These are phyloP conservation scores for Oryzias dopingdopingensis DNA, from an alignment of 2,797 vertebrate species.

Conservation along the genomic window DNA sequence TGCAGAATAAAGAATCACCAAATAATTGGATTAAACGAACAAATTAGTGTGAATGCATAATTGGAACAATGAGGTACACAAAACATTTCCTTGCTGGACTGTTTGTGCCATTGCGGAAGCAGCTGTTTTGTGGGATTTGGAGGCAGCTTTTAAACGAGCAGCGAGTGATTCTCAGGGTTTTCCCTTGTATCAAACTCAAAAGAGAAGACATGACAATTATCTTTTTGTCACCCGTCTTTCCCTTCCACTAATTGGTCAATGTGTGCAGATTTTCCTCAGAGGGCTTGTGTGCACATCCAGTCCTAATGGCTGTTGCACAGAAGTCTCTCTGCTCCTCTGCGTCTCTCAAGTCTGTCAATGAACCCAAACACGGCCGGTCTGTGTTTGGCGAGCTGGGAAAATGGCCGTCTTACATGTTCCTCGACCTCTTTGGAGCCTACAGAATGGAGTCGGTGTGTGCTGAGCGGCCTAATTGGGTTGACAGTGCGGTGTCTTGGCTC, in stretches of 20 bases:
- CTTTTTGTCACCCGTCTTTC: conserved; percentile 3
- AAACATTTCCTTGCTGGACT: conserved; percentile 7
- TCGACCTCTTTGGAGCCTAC: conserved; percentile 61
- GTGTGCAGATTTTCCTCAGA: conserved; percentile 22
- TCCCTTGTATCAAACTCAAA: background rate
- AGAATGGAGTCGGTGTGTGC: conserved; percentile 60
- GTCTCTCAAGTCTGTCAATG: conserved; percentile 10
- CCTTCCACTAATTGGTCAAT: conserved; percentile 20
- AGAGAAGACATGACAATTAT: background rate
- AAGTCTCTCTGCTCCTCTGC: conserved; percentile 30
- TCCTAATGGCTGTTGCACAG: conserved; percentile 23
- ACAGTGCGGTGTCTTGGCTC: conserved; percentile 56
- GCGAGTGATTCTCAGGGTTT: background rate
- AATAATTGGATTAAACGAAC: conserved; percentile 63
- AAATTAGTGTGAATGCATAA: conserved; percentile 44
- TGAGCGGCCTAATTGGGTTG: conserved; percentile 60
- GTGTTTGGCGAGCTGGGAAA: conserved; percentile 22
- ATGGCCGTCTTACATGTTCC: conserved; percentile 38
- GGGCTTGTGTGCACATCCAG: conserved; percentile 7
- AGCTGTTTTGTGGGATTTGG: conserved; percentile 2
- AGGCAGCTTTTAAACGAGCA: too few relatives aligned
- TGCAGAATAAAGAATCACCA: conserved; percentile 38
- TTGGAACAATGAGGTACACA: conserved; percentile 8
- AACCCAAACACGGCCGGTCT: conserved; percentile 12
- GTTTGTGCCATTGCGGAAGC: conserved; percentile 3